Conservation (phyloP, 1,140 invertebrate species). For the Sesamia nonagrioides region DNA sequence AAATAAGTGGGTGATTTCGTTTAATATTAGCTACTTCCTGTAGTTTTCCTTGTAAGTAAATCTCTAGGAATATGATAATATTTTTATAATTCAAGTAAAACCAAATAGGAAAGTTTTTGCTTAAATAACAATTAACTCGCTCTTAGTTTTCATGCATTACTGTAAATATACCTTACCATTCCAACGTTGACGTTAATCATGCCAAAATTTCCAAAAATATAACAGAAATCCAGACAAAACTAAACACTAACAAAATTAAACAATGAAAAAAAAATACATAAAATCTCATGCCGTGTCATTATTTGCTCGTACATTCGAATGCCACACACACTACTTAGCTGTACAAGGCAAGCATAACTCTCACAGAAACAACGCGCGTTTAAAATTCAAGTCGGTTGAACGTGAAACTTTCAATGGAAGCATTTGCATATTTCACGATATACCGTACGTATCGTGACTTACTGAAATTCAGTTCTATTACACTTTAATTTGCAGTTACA, state of each 20-base stretch:
- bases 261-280: neutral
- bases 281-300: neutral
- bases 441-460: slow-evolving; percentile 1
- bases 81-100: neutral
- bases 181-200: neutral
- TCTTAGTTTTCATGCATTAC: neutral
- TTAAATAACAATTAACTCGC: neutral
- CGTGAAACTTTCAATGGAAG: slow-evolving; percentile 33
- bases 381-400: slow-evolving; percentile 26
- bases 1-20: no score
- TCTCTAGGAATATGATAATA: neutral
- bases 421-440: slow-evolving; percentile 43
- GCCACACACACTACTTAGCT: neutral
- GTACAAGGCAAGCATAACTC: neutral
- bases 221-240: no score
- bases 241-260: neutral
- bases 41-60: neutral
- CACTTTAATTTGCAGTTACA: neutral
- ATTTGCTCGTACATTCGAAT: neutral
- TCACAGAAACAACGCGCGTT: slow-evolving; percentile 25
- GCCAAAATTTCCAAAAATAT: neutral
- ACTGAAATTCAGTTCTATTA: slow-evolving; percentile 16
- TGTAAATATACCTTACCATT: neutral
- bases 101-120: neutral
- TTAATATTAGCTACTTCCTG: neutral